Evolutionary conservation across 2,797 vertebrate species (phyloP).

Genomic region (Pipistrellus pygmaeus): DNA sequence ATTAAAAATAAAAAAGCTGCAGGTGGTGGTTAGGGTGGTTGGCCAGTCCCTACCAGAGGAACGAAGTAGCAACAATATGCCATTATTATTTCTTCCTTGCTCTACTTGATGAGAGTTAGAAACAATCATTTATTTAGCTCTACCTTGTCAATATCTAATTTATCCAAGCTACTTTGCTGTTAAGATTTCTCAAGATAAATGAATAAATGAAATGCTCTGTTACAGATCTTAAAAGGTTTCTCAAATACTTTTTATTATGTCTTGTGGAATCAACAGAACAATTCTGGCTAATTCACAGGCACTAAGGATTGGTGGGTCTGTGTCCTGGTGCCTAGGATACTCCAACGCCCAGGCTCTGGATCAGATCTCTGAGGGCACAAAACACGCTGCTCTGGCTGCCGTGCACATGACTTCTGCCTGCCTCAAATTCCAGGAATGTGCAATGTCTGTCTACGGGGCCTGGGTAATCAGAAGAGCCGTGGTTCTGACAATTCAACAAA

Average conservation of each 20-base stretch:
- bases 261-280: background rate
- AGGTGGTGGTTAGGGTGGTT: fast-evolving
- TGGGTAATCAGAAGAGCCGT: background rate
- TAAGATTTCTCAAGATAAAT: background rate
- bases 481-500: background rate
- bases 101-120: background rate
- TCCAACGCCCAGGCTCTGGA: background rate
- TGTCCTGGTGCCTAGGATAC: background rate
- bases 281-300: background rate
- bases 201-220: constrained; percentile 13
- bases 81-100: background rate
- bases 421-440: background rate
- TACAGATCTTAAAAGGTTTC: background rate
- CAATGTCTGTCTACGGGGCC: background rate
- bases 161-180: background rate
- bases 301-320: background rate
- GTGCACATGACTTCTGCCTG: background rate
- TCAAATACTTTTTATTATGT: background rate
- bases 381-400: background rate
- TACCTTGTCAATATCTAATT: background rate
- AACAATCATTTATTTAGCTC: background rate
- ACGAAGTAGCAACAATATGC: background rate
- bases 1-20: background rate
- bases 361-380: background rate
- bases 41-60: background rate